Conservation (phyloP, 2,888 invertebrate genomes). For the Brachypalpus laphriformis region DNA sequence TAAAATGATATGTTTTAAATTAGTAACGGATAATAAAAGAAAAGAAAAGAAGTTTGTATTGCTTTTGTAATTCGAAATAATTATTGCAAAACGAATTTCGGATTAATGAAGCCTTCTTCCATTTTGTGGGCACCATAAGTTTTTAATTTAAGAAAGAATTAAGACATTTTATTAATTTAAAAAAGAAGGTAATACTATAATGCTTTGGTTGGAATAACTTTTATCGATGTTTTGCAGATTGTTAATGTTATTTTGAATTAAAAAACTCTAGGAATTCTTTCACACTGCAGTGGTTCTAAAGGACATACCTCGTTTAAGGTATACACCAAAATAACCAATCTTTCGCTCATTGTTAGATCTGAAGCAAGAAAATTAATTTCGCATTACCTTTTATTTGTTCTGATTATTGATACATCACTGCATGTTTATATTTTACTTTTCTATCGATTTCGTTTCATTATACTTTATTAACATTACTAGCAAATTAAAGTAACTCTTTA, state of each 20-base stretch:
- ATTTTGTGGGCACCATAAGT: neutral
- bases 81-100: neutral
- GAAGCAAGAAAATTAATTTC: neutral
- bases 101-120: neutral
- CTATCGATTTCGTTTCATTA: neutral
- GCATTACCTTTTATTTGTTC: neutral
- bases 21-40: neutral
- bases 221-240: neutral
- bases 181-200: no score
- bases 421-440: neutral
- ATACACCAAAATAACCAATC: no score
- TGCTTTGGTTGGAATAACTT: neutral
- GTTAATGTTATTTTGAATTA: neutral
- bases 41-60: neutral
- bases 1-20: neutral
- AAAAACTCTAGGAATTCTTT: no score
- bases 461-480: neutral
- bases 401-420: neutral
- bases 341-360: no score
- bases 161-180: no score
- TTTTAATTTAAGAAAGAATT: neutral
- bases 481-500: conserved; percentile 10
- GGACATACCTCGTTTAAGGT: no score
- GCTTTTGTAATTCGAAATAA: neutral
- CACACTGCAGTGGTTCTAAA: neutral